These are phyloP conservation scores for Pseudomyrmex dendroicus DNA, from an alignment of 1,140 invertebrate species.

Conservation along the genomic window DNA sequence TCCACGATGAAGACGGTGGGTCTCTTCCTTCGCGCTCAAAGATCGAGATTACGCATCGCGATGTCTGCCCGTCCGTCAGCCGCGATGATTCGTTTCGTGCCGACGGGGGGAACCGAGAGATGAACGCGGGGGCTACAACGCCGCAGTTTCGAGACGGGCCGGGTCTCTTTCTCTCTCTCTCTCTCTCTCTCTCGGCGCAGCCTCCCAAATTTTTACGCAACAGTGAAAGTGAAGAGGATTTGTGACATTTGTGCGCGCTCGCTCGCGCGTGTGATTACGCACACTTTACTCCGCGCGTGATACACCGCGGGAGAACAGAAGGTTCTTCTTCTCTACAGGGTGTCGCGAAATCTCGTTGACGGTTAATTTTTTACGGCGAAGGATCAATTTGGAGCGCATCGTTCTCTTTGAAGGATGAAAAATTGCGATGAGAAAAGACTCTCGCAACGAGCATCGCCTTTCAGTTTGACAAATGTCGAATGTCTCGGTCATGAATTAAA, in stretches of 20 bases:
- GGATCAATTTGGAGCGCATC: not conserved
- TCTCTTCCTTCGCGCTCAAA: no score
- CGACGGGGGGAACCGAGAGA: not conserved
- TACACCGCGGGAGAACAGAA: not conserved
- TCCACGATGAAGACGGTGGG: constrained; percentile 80
- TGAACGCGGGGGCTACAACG: not conserved
- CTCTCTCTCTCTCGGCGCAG: no score
- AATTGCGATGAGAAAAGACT: not conserved
- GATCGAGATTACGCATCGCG: not conserved
- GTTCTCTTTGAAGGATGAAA: not conserved
- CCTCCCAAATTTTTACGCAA: constrained; percentile 75
- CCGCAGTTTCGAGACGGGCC: constrained; percentile 16
- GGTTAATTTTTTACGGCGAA: not conserved
- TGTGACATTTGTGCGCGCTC: constrained; percentile 75
- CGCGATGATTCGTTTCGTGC: no score
- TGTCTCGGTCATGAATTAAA: no score
- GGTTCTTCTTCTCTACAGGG: not conserved
- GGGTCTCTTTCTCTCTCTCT: no score
- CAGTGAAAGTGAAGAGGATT: constrained; percentile 81
- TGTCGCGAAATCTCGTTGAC: not conserved
- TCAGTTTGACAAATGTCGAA: not conserved
- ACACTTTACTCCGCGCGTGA: constrained; percentile 22
- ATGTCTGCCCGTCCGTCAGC: no score
- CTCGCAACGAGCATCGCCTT: not conserved
- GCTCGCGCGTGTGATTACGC: constrained; percentile 37